A percentile compares a stretch with the other conserved stretches of the same genome.
These are phyloP conservation scores for Loriculus beryllinus DNA, from an alignment of 2,797 vertebrate species.

Conservation along the genomic window DNA sequence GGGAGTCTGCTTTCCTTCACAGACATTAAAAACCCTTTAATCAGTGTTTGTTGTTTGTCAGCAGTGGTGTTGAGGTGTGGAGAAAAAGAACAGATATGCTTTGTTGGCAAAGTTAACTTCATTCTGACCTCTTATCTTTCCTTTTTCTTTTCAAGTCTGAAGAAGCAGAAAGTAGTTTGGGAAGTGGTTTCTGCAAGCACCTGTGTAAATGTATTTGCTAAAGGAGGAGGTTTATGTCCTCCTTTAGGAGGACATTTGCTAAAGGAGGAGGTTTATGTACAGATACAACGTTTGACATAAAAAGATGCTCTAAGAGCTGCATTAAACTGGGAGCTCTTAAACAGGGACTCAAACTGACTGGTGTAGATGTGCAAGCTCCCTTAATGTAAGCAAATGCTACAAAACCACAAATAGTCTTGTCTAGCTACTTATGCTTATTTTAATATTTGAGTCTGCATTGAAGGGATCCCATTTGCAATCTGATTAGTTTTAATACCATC, in stretches of 20 bases:
- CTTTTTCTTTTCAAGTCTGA: constrained; percentile 64
- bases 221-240: constrained; percentile 35
- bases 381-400: not conserved
- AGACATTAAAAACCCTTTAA: constrained; percentile 75
- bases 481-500: not conserved
- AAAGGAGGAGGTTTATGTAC: constrained; percentile 14
- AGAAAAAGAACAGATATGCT: constrained; percentile 73
- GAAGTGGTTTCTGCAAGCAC: constrained; percentile 68
- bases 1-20: constrained; percentile 76
- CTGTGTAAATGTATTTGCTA: constrained; percentile 76
- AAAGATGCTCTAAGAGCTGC: constrained; percentile 27
- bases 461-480: not conserved
- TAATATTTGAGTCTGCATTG: not conserved
- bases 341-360: not conserved
- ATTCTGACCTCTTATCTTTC: constrained; percentile 75
- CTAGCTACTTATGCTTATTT: not conserved
- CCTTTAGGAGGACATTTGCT: not conserved
- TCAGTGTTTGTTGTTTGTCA: constrained; percentile 75
- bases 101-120: constrained; percentile 61
- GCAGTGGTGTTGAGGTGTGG: constrained; percentile 69
- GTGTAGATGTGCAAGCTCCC: not conserved
- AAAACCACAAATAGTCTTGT: not conserved
- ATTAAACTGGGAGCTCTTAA: not conserved
- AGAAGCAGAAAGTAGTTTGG: constrained; percentile 58
- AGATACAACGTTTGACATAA: not conserved